phyloP scores from a whole-genome alignment of 2,888 invertebrate genomes.

The Phytoseiulus persimilis region DNA sequence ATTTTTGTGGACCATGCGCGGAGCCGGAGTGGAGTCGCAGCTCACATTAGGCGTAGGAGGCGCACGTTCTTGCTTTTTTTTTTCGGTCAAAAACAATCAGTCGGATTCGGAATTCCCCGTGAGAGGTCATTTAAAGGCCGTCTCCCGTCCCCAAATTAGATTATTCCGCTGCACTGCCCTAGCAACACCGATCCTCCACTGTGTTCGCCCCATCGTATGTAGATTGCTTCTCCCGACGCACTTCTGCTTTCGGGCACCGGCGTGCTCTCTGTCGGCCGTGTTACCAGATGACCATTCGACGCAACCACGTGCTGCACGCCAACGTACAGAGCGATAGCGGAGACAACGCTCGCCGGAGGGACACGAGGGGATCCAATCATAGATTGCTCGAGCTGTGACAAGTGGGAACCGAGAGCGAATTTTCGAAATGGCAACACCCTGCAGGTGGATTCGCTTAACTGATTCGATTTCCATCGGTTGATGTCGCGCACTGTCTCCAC shows the following conservation, averaged over 20 bases:
- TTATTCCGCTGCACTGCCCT: background rate
- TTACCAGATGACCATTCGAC: background rate
- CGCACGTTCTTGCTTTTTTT: background rate
- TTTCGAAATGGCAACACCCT: background rate
- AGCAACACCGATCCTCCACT: background rate
- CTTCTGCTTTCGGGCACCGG: background rate
- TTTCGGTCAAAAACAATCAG: background rate
- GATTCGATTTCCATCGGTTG: background rate
- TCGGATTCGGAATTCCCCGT: background rate
- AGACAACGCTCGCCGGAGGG: background rate
- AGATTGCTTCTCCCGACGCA: background rate
- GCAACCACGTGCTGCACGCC: background rate
- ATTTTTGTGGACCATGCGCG: background rate
- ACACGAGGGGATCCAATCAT: background rate
- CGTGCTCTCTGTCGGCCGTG: no score
- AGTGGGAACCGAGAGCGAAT: background rate
- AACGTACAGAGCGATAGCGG: background rate
- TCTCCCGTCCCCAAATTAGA: background rate
- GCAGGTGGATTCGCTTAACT: background rate
- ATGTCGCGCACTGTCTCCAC: background rate
- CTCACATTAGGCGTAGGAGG: background rate
- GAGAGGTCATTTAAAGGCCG: background rate
- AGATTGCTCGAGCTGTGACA: background rate
- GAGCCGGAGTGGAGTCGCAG: background rate
- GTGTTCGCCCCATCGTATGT: background rate